Percentiles rank a stretch among this genome's conserved stretches.
phyloP scores from a whole-genome alignment of 2,797 vertebrate species.

The Lutjanus campechanus region DNA sequence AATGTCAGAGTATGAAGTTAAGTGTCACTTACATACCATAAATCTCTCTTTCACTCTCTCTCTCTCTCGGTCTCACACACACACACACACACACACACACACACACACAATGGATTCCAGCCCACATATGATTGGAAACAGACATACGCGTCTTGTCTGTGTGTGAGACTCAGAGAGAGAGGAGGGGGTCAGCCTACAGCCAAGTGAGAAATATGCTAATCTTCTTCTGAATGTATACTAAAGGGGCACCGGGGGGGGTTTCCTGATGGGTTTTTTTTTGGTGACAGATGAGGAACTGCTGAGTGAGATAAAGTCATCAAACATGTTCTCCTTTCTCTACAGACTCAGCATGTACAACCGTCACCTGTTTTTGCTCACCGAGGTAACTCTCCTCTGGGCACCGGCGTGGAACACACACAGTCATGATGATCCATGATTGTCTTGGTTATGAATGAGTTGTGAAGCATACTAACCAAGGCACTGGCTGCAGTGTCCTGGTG shows the following conservation, averaged over 20 bases:
- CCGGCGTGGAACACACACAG: slow-evolving; percentile 4
- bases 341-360: slow-evolving; percentile 3
- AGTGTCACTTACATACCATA: background rate
- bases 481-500: too few relatives aligned
- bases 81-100: background rate
- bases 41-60: background rate
- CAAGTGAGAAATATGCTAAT: slow-evolving; percentile 51
- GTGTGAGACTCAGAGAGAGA: slow-evolving; percentile 27
- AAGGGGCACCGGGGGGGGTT: slow-evolving; percentile 11
- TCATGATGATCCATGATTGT: background rate
- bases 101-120: slow-evolving; percentile 49
- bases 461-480: background rate
- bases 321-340: background rate
- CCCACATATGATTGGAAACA: slow-evolving; percentile 74
- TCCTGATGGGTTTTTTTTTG: slow-evolving; percentile 22
- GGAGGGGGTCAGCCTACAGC: slow-evolving; percentile 61
- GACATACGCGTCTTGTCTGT: slow-evolving; percentile 29
- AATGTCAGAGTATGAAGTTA: background rate
- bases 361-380: slow-evolving; percentile 36
- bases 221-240: slow-evolving; percentile 26
- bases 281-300: slow-evolving; percentile 50
- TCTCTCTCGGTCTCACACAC: background rate
- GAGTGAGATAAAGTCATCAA: slow-evolving; percentile 51
- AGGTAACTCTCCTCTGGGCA: slow-evolving; percentile 1
- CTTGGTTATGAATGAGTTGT: slow-evolving; percentile 15